Conservation (phyloP, 2,113 vertebrate genomes). For the Zosterops hypoxanthus region DNA sequence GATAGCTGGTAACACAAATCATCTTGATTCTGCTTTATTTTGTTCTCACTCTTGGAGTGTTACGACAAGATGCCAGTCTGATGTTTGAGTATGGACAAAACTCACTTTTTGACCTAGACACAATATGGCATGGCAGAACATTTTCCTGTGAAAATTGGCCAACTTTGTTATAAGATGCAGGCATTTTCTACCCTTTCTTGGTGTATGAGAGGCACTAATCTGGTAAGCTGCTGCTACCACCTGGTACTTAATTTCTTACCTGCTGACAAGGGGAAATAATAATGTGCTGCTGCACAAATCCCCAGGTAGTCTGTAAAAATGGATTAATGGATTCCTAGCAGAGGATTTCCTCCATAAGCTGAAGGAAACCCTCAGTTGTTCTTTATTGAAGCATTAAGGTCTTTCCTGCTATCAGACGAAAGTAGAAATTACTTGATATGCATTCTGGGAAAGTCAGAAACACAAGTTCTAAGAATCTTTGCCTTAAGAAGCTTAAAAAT, state of each 20-base stretch:
- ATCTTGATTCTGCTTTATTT: neutral
- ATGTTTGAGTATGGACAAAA: neutral
- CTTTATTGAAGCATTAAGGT: neutral
- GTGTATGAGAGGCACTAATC: neutral
- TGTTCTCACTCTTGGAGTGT: neutral
- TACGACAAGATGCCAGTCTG: neutral
- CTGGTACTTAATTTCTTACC: neutral
- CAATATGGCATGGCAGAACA: neutral
- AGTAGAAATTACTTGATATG: neutral
- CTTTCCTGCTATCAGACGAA: neutral
- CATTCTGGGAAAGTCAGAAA: neutral
- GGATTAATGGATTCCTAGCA: neutral
- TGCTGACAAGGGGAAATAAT: neutral
- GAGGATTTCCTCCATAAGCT: neutral
- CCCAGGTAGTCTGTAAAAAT: neutral
- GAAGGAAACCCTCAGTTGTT: neutral
- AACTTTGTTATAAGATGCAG: neutral
- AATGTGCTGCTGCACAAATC: neutral
- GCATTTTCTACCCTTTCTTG: neutral
- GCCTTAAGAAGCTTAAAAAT: neutral
- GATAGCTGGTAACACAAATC: neutral
- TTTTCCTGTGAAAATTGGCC: neutral
- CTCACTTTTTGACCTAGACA: neutral
- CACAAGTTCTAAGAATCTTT: neutral
- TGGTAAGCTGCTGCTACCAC: neutral